Evolutionary conservation across 2,113 vertebrate species (phyloP).

Genomic region (Passer domesticus): DNA sequence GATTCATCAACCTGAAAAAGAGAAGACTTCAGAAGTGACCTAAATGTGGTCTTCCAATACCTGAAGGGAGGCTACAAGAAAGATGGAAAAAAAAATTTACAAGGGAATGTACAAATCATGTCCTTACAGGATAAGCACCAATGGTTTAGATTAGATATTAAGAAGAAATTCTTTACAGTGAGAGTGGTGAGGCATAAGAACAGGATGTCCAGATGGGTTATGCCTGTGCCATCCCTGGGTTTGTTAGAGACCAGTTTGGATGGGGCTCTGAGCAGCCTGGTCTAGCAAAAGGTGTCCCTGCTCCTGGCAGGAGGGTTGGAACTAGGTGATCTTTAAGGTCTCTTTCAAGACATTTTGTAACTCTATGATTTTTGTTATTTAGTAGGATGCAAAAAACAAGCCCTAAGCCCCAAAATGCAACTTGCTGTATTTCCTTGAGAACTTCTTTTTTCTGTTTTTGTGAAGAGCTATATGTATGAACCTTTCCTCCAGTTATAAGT

Average conservation of each 20-base stretch:
- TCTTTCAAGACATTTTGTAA: neutral
- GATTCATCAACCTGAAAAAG: neutral
- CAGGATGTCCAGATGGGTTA: neutral
- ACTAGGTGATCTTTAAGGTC: neutral
- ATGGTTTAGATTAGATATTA: neutral
- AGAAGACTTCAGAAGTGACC: neutral
- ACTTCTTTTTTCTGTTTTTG: neutral
- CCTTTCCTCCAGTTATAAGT: neutral
- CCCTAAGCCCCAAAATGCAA: neutral
- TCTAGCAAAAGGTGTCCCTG: fast-evolving
- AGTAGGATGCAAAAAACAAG: neutral
- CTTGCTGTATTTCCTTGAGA: neutral
- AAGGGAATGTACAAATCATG: neutral
- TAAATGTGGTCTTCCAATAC: neutral
- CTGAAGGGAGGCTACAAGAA: neutral
- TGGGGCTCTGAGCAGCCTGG: neutral
- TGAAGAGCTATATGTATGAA: neutral
- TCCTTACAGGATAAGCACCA: fast-evolving
- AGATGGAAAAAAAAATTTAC: neutral
- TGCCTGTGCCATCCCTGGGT: neutral
- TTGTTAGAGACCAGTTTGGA: neutral
- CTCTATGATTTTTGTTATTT: neutral
- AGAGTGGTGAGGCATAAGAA: neutral
- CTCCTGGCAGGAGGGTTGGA: fast-evolving
- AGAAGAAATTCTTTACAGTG: neutral